These are phyloP conservation scores for Achroia grisella DNA, from an alignment of 1,140 invertebrate genomes.

Conservation along the genomic window DNA sequence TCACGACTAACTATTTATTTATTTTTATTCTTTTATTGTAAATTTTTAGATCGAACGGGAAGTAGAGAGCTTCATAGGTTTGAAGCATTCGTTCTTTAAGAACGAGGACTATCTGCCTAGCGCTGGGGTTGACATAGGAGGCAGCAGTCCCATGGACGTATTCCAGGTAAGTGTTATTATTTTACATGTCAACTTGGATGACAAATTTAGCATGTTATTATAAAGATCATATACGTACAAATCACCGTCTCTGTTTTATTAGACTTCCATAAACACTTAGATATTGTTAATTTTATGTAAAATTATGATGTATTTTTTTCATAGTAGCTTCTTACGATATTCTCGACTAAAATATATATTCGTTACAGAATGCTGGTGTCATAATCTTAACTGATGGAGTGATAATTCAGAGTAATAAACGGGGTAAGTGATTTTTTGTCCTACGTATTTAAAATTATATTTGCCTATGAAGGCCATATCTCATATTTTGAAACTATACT, in stretches of 20 bases:
- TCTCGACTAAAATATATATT: constrained; percentile 37
- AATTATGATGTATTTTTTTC: too few species aligned
- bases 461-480: too few species aligned
- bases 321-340: too few species aligned
- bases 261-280: too few species aligned
- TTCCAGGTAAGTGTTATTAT: constrained; percentile 39
- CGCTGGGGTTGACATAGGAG: constrained; percentile 51
- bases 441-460: too few species aligned
- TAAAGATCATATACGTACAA: too few species aligned
- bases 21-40: constrained; percentile 4
- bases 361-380: constrained; percentile 84
- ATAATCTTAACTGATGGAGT: constrained; percentile 84
- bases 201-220: too few species aligned
- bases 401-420: constrained; percentile 9
- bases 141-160: constrained; percentile 42
- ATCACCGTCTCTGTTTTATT: too few species aligned
- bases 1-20: too few species aligned
- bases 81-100: constrained; percentile 54
- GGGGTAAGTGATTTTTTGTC: not conserved
- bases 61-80: constrained; percentile 60
- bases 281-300: too few species aligned
- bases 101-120: constrained; percentile 51
- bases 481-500: too few species aligned
- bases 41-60: constrained; percentile 59
- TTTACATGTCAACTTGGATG: too few species aligned